Percentiles rank a stretch among this genome's conserved stretches.
Evolutionary conservation across 2,888 invertebrate species (phyloP).

Genomic region (Phasia obesa): DNA sequence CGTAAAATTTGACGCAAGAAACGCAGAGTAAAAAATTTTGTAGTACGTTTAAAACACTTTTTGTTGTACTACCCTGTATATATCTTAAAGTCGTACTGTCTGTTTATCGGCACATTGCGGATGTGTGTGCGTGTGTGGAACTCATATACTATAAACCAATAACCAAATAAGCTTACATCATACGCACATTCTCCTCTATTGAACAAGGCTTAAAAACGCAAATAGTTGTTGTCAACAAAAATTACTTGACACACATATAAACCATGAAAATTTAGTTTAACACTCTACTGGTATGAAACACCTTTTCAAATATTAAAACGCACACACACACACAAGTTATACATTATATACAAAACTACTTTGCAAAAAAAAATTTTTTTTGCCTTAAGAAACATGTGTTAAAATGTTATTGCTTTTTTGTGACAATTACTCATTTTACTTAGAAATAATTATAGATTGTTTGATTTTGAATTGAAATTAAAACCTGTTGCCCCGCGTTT

Average conservation of each 20-base stretch:
- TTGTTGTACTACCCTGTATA: background rate
- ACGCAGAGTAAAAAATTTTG: too few relatives aligned
- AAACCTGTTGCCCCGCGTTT: slow-evolving; percentile 61
- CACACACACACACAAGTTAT: background rate
- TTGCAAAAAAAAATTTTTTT: slow-evolving; percentile 34
- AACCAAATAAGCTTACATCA: slow-evolving; percentile 68
- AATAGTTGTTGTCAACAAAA: slow-evolving; percentile 39
- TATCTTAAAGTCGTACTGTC: background rate
- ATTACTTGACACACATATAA: slow-evolving; percentile 57
- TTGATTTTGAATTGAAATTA: slow-evolving; percentile 42
- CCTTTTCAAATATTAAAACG: slow-evolving; percentile 26
- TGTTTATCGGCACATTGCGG: background rate
- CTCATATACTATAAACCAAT: slow-evolving; percentile 50
- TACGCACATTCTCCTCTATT: slow-evolving; percentile 68
- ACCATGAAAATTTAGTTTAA: slow-evolving; percentile 19
- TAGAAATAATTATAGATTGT: slow-evolving; percentile 34
- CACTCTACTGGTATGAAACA: slow-evolving; percentile 3
- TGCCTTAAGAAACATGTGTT: slow-evolving; percentile 1
- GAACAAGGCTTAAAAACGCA: slow-evolving; percentile 59
- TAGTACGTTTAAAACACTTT: background rate
- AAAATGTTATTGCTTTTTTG: slow-evolving; percentile 23
- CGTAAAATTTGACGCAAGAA: too few relatives aligned
- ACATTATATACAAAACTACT: slow-evolving; percentile 18
- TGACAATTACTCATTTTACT: slow-evolving; percentile 63
- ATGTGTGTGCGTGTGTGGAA: slow-evolving; percentile 22